Evolutionary conservation across 2,113 vertebrate species (phyloP), one percentile per base, ranked within the genome.

Genomic region (Entomyzon cyanotis): DNA sequence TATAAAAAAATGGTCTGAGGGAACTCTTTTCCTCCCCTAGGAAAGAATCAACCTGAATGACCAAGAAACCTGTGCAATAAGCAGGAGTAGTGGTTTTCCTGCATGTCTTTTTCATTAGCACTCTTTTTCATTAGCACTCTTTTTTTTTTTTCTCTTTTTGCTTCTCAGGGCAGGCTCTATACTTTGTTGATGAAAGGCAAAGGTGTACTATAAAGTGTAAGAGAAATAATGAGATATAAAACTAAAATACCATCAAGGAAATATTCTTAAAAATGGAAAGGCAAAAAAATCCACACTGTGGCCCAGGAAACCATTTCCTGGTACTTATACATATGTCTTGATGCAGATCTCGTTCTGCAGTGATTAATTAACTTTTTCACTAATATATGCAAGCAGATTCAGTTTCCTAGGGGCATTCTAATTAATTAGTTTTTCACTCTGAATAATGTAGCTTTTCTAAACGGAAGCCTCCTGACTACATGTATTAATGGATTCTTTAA

Each of bases 321-420:
- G 35, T 49, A 42, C 37, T 88, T 86, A 92, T 53, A 94, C 65
- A 46, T 87, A 92, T 90, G 95, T 90, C 90, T 93, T 71, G 67
- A 94, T 15, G 49, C 68, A 94, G 94, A 94, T 96, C 97, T 97
- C 39, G 70, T 94, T 98, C 97, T 97, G 90, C 83, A 93, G 94
- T 98, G 97, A 98, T 98, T 98, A 98, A 98, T 98, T 98, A 98
- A 97, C 95, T 97, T 97, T 97, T 96, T 95, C 95, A 95, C 92
- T 91, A 97, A 97, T 96, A 90, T 93, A 95, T 95, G 97, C 97
- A 97, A 97, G 96, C 95, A 97, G 96, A 95, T 94, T 97, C 95
- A 75, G 87, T 90, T 92, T 98, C 97, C 97, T 98, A 92, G 96
- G 97, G 97, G 96, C 25, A 74, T 97, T 97, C 89, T 98, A 98